phyloP scores from a whole-genome alignment of 2,797 vertebrate species.

The Tamandua tetradactyla region DNA sequence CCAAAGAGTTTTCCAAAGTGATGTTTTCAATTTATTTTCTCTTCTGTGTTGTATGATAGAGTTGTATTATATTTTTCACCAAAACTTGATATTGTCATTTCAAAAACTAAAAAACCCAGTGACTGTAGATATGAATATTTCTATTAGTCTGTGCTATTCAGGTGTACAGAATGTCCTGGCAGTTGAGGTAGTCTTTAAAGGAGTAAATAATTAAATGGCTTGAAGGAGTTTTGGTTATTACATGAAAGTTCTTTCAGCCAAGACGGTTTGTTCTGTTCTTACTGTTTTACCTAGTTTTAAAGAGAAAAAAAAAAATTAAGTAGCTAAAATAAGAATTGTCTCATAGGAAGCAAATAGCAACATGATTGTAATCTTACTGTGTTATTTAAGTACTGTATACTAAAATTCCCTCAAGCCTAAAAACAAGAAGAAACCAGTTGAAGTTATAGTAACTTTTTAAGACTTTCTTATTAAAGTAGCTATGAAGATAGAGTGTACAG shows the following conservation, averaged over 20 bases:
- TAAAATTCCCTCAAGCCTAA: conserved; percentile 13
- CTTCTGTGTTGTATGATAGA: neutral
- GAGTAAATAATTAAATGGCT: conserved; percentile 26
- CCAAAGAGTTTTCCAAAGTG: conserved; percentile 1
- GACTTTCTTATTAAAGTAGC: conserved; percentile 65
- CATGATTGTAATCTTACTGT: conserved; percentile 40
- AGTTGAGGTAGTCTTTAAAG: conserved; percentile 41
- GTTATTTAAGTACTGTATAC: conserved; percentile 36
- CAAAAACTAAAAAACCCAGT: neutral
- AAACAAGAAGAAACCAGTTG: neutral
- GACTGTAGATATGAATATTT: neutral
- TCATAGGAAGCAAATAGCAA: conserved; percentile 37
- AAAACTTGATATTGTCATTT: conserved; percentile 14
- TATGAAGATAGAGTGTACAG: conserved; percentile 59
- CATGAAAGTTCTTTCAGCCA: neutral
- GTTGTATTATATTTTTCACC: conserved; percentile 23
- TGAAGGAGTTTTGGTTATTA: neutral
- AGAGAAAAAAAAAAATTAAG: conserved; percentile 29
- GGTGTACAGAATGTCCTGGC: neutral
- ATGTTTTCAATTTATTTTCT: neutral
- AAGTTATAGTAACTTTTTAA: conserved; percentile 65
- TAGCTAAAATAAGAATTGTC: conserved; percentile 38
- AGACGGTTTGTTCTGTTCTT: neutral
- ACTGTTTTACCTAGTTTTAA: conserved; percentile 48
- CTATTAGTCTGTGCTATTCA: conserved; percentile 10